Evolutionary conservation across 2,888 invertebrate species (phyloP).

Genomic region (Gnatocerus cornutus): DNA sequence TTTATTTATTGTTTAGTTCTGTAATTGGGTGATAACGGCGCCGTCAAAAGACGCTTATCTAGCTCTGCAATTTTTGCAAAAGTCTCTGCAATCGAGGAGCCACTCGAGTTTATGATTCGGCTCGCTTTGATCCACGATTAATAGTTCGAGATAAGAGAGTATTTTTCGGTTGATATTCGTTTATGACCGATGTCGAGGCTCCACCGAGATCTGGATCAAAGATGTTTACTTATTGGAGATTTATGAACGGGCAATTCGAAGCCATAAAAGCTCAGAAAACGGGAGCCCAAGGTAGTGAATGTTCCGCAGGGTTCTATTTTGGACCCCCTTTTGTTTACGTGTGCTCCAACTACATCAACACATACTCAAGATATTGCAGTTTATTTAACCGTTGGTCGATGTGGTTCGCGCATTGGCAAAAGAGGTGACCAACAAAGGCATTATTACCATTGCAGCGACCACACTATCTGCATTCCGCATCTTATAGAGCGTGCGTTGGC

Average conservation of each 20-base stretch:
- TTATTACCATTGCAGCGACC: neutral
- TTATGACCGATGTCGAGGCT: neutral
- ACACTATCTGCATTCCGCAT: conserved; percentile 7
- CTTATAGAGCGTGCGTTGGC: conserved; percentile 2
- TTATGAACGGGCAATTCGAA: too few relatives aligned
- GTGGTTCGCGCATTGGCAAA: too few relatives aligned
- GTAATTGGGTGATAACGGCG: conserved; percentile 29
- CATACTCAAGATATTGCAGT: neutral
- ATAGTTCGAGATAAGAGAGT: conserved; percentile 6
- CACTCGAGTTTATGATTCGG: conserved; percentile 31
- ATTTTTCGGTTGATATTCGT: neutral
- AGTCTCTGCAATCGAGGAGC: conserved; percentile 14
- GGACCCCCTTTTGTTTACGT: neutral
- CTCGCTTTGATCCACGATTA: conserved; percentile 23
- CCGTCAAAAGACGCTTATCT: conserved; percentile 33
- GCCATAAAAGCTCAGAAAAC: neutral
- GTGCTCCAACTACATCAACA: neutral
- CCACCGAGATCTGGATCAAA: neutral
- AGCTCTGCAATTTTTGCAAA: conserved; percentile 4
- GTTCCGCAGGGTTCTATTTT: neutral
- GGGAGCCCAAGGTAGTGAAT: neutral
- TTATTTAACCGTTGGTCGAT: too few relatives aligned
- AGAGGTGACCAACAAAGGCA: conserved; percentile 4
- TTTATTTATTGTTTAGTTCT: conserved; percentile 10
- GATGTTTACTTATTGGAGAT: neutral